Evolutionary conservation across 2,888 invertebrate genomes (phyloP).

Genomic region (Taphrorychus bicolor): DNA sequence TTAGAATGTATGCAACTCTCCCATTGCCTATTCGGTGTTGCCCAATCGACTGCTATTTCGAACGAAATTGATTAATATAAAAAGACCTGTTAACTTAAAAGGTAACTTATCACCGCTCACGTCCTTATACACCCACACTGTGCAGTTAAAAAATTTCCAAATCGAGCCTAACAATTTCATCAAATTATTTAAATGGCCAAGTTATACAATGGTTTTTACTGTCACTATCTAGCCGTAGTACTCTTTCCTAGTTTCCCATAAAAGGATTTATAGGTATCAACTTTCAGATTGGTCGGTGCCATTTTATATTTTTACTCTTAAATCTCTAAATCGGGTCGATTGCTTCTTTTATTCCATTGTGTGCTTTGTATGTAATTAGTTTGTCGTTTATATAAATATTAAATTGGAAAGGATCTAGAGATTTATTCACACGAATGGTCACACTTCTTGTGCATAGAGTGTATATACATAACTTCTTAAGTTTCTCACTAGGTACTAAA

Average conservation of each 20-base stretch:
- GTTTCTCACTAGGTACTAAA: background rate
- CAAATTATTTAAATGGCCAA: conserved; percentile 34
- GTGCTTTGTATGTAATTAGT: conserved; percentile 15
- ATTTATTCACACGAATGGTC: background rate
- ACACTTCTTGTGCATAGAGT: background rate
- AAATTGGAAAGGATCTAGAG: conserved; percentile 5
- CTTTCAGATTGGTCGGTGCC: conserved; percentile 34
- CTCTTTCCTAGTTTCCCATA: conserved; percentile 37
- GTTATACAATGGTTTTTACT: conserved; percentile 38
- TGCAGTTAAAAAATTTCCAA: conserved; percentile 28
- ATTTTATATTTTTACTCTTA: conserved; percentile 32
- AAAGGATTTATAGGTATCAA: conserved; percentile 37
- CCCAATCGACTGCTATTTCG: background rate
- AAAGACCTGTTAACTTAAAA: background rate
- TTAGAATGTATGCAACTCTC: background rate
- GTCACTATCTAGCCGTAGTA: conserved; percentile 29
- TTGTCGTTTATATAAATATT: conserved; percentile 5
- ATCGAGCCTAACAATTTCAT: conserved; percentile 31
- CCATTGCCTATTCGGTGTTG: background rate
- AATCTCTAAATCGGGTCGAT: conserved; percentile 26
- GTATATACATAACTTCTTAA: background rate
- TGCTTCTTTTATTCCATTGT: conserved; percentile 25
- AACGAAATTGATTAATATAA: background rate
- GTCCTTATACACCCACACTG: conserved; percentile 16
- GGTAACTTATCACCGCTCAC: conserved; percentile 6